These are phyloP conservation scores for Sus scrofa DNA, from an alignment of 2,113 vertebrate genomes.

Conservation along the genomic window T2T-Sscrofa CM000812.6:168914501-168915000, in stretches of 20 bases:
- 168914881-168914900: not conserved
- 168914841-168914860: not conserved
- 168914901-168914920: no score
- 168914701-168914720: not conserved
- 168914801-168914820: not conserved
- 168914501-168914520: not conserved
- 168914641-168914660: accelerated
- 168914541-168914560: not conserved
- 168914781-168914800: not conserved
- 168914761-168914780: not conserved
- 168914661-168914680: not conserved
- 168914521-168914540: not conserved
- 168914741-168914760: not conserved
- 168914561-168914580: not conserved
- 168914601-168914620: not conserved
- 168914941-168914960: not conserved
- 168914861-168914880: not conserved
- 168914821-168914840: not conserved
- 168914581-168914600: not conserved
- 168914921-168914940: not conserved
- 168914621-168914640: not conserved
- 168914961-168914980: not conserved
- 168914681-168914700: not conserved
- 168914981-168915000: not conserved
- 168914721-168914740: not conserved